A percentile compares a stretch with the other conserved stretches of the same genome.
Conservation (phyloP, 2,797 vertebrate species). For the Labroides dimidiatus region DNA sequence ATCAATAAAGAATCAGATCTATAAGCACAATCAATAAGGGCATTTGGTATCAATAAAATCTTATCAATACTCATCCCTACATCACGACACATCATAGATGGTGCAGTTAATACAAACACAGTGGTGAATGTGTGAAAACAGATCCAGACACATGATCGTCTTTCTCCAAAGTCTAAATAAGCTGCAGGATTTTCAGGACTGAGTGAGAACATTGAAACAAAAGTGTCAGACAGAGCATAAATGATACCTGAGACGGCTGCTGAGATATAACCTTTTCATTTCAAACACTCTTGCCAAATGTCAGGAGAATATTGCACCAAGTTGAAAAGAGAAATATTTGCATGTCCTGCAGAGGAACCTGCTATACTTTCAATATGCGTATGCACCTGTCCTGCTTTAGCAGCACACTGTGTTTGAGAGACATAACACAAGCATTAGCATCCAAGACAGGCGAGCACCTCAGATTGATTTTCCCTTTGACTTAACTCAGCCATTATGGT, state of each 20-base stretch:
- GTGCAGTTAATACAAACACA: not conserved
- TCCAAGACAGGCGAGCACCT: constrained; percentile 27
- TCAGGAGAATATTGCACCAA: constrained; percentile 33
- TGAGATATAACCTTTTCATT: constrained; percentile 56
- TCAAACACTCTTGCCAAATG: constrained; percentile 48
- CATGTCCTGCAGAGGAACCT: constrained; percentile 28
- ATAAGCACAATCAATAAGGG: no score
- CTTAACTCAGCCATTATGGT: constrained; percentile 36
- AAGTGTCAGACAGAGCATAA: constrained; percentile 19
- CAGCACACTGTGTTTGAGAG: constrained; percentile 22
- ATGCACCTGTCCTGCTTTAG: constrained; percentile 10
- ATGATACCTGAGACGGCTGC: constrained; percentile 2
- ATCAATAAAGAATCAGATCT: no score
- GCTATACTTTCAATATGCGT: constrained; percentile 44
- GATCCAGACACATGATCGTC: constrained; percentile 1
- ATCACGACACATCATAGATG: not conserved
- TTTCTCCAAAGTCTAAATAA: constrained; percentile 32
- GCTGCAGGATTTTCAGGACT: constrained; percentile 33
- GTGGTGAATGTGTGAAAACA: not conserved
- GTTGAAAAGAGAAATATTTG: constrained; percentile 23
- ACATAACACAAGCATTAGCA: constrained; percentile 61
- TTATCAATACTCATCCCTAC: no score
- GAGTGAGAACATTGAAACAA: constrained; percentile 18
- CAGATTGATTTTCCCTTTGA: constrained; percentile 44
- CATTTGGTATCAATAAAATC: no score